These are phyloP conservation scores for Odontothrips loti DNA, from an alignment of 2,888 invertebrate species.

Conservation along the genomic window DNA sequence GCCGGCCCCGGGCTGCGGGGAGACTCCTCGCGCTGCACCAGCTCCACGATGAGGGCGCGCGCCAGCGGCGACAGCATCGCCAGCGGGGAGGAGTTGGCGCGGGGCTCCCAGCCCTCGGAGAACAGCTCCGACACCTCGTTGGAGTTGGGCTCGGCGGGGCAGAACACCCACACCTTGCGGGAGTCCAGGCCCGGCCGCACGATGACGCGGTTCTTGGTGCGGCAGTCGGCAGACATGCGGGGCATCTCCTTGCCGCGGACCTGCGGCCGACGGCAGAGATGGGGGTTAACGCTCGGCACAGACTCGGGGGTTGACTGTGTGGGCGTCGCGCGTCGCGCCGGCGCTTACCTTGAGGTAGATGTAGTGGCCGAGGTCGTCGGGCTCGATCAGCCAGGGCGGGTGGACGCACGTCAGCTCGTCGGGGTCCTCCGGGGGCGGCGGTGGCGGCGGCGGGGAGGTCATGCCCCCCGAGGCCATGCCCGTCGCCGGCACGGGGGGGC, in stretches of 20 bases:
- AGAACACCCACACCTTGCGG: slow-evolving; percentile 59
- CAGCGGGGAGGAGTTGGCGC: slow-evolving; percentile 41
- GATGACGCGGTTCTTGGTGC: slow-evolving; percentile 65
- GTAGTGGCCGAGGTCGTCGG: slow-evolving; percentile 56
- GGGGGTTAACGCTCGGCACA: slow-evolving; percentile 45
- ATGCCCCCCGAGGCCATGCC: slow-evolving; percentile 38
- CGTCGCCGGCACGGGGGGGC: background rate
- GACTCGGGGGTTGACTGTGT: slow-evolving; percentile 41
- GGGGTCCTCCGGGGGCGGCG: slow-evolving; percentile 32
- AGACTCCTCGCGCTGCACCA: slow-evolving; percentile 59
- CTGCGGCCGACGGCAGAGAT: background rate
- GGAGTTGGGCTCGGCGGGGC: slow-evolving; percentile 53
- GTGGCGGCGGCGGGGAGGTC: slow-evolving; percentile 34
- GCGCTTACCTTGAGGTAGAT: slow-evolving; percentile 8
- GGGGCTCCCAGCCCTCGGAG: slow-evolving; percentile 63
- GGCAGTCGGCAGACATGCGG: slow-evolving; percentile 49
- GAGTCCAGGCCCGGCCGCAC: slow-evolving; percentile 67
- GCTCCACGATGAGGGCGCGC: slow-evolving; percentile 69
- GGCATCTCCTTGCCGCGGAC: slow-evolving; percentile 55
- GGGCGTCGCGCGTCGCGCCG: background rate
- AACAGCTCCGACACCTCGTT: slow-evolving; percentile 58
- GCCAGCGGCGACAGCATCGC: slow-evolving; percentile 51
- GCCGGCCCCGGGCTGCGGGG: slow-evolving; percentile 57
- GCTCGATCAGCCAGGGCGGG: slow-evolving; percentile 74
- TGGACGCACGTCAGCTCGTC: slow-evolving; percentile 54